Base-by-base conservation (phyloP, 2,113 vertebrate genomes). In the Erinaceus europaeus region DNA sequence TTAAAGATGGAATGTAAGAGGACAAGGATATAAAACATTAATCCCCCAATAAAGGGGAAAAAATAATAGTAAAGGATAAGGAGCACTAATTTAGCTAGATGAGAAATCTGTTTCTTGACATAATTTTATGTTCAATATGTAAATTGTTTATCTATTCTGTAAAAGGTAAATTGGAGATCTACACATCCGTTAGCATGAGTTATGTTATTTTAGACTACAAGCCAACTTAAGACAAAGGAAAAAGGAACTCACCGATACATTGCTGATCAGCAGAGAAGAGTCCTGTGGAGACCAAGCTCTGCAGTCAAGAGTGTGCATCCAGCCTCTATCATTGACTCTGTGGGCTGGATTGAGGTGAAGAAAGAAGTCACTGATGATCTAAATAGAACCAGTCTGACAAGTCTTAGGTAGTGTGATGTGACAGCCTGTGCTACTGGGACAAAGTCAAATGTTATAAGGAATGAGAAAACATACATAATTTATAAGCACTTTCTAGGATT, bases 231-330 rank as follows among this genome's bases (percentile, higher is more conserved):
- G 71, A 65, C 8, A 64, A 80, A 75, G 18, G 20, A 59, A 78
- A 84, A 76, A n/a, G 17, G 20, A 73, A 93, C 95, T 95, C 75
- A 96, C 95, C 25, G 67, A 76, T 91, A 87, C 95, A 94, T 94
- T 62, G 87, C 89, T 90, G 89, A 84, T 50, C 61, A 82, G 84
- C 78, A 69, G 52, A 46, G 46, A 68, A 27, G 57, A 89, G 40
- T 80, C 48, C 73, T 6, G 48, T 27, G 20, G 72, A 85, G 84
- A 81, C 27, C 0, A 1, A 83, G 36, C 34, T 64, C 48, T 15
- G 44, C 6, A 61, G 23, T 27, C 42, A 55, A 84, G 72, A 65
- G 57, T 72, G 29, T 61, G 34, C 62, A 76, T 80, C 46, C 78
- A 52, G 59, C 42, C 61, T 93, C 67, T 83, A 38, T 81, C 65